Conservation (phyloP, 1,140 invertebrate species). For the Dendrolimus punctatus region DNA sequence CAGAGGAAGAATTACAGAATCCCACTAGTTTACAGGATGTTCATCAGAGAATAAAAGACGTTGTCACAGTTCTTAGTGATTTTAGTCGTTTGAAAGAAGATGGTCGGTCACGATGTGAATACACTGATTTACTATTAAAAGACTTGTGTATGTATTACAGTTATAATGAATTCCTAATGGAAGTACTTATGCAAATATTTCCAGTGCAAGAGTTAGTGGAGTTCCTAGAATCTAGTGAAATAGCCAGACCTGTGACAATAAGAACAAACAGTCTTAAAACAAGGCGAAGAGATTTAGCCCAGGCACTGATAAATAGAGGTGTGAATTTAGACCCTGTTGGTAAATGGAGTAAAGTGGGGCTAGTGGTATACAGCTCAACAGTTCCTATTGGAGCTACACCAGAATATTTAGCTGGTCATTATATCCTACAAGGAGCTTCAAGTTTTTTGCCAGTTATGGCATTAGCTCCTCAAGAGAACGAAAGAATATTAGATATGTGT, state of each 20-base stretch:
- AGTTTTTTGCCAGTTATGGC: constrained; percentile 98
- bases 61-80: constrained; percentile 89
- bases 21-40: constrained; percentile 86
- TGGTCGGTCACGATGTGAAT: constrained; percentile 85
- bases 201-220: constrained; percentile 91
- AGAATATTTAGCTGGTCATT: constrained; percentile 99
- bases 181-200: constrained; percentile 95
- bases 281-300: constrained; percentile 92
- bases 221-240: constrained; percentile 97
- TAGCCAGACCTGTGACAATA: constrained; percentile 95
- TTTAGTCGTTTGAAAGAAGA: constrained; percentile 87
- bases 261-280: constrained; percentile 97
- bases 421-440: constrained; percentile 98
- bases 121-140: constrained; percentile 82
- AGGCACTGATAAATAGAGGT: constrained; percentile 94
- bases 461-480: constrained; percentile 95
- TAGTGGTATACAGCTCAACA: constrained; percentile 96
- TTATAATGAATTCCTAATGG: constrained; percentile 98
- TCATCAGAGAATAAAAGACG: constrained; percentile 92
- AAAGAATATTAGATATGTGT: constrained; percentile 96
- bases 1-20: constrained; percentile 80
- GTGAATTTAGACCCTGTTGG: constrained; percentile 98
- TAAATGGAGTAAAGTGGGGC: constrained; percentile 98
- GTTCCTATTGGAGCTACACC: constrained; percentile 98
- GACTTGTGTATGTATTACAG: constrained; percentile 97